Evolutionary conservation across 2,888 invertebrate genomes (phyloP).

Genomic region (Cataglyphis cursor): DNA sequence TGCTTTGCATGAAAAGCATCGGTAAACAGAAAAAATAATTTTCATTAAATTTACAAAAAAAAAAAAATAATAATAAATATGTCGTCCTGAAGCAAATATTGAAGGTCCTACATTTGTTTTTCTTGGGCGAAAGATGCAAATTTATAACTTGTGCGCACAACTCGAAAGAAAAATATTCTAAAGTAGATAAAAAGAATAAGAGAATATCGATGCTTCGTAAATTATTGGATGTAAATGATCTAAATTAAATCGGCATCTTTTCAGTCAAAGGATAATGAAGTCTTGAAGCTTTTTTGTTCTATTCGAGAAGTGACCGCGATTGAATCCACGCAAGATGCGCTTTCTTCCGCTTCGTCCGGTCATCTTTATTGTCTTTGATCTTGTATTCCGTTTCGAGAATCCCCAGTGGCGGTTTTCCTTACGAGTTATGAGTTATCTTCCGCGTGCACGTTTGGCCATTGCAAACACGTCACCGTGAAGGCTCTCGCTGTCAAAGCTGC

Average conservation of each 20-base stretch:
- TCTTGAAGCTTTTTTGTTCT: not conserved
- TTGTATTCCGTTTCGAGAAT: slow-evolving; percentile 66
- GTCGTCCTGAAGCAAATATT: not conserved
- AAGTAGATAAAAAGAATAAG: not conserved
- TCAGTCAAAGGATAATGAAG: slow-evolving; percentile 20
- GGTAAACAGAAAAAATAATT: not conserved
- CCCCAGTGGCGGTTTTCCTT: slow-evolving; percentile 53
- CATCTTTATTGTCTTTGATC: slow-evolving; percentile 64
- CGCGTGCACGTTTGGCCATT: slow-evolving; percentile 43
- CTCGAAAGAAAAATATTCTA: not conserved
- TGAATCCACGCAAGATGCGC: not conserved
- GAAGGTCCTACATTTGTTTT: not conserved
- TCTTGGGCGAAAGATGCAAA: not conserved
- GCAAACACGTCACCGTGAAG: slow-evolving; percentile 20
- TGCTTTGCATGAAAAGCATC: not conserved
- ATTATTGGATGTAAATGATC: not conserved
- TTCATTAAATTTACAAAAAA: slow-evolving; percentile 14
- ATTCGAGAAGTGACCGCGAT: slow-evolving; percentile 1
- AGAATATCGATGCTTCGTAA: slow-evolving; percentile 17
- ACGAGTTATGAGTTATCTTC: slow-evolving; percentile 69
- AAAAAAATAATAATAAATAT: not conserved
- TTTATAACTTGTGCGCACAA: not conserved
- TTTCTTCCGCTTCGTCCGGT: slow-evolving; percentile 19
- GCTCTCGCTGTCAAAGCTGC: slow-evolving; percentile 25
- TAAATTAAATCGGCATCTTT: not conserved